Conservation (phyloP, 2,797 vertebrate species). For the Pseudochromis fuscus region DNA sequence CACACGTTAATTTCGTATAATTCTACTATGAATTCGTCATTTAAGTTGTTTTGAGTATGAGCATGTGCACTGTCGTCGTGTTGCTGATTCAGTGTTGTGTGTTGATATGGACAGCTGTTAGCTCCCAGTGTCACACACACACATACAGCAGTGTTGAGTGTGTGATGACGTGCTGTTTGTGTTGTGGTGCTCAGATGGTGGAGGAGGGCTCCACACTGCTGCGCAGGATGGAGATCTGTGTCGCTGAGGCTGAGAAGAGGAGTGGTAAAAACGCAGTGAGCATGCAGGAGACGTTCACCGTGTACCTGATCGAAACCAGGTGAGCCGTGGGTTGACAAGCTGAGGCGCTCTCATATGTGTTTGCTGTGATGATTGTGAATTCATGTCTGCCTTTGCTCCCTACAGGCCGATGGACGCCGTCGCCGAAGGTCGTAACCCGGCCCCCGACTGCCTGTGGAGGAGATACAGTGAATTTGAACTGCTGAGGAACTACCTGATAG, state of each 20-base stretch:
- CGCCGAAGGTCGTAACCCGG: conserved; percentile 86
- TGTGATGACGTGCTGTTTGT: neutral
- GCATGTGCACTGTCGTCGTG: neutral
- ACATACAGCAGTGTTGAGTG: neutral
- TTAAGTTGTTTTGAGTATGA: neutral
- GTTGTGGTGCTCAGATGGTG: conserved; percentile 49
- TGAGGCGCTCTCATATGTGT: neutral
- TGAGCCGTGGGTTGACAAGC: conserved; percentile 64
- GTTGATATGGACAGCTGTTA: neutral
- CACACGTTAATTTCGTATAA: neutral
- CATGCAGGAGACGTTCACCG: conserved; percentile 93
- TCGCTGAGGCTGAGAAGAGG: conserved; percentile 93
- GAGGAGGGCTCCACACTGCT: conserved; percentile 83
- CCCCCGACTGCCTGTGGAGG: conserved; percentile 94
- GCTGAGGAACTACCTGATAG: conserved; percentile 91
- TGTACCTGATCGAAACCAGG: conserved; percentile 94
- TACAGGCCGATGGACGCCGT: conserved; percentile 87
- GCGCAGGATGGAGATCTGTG: conserved; percentile 92
- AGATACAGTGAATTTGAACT: conserved; percentile 97
- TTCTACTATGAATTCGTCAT: neutral
- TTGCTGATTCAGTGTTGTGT: no score
- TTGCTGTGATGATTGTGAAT: neutral
- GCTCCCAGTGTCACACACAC: no score
- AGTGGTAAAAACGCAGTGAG: conserved; percentile 91
- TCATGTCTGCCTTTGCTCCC: conserved; percentile 33